phyloP scores from a whole-genome alignment of 1,140 invertebrate genomes.

The Neoseiulus cucumeris region DNA sequence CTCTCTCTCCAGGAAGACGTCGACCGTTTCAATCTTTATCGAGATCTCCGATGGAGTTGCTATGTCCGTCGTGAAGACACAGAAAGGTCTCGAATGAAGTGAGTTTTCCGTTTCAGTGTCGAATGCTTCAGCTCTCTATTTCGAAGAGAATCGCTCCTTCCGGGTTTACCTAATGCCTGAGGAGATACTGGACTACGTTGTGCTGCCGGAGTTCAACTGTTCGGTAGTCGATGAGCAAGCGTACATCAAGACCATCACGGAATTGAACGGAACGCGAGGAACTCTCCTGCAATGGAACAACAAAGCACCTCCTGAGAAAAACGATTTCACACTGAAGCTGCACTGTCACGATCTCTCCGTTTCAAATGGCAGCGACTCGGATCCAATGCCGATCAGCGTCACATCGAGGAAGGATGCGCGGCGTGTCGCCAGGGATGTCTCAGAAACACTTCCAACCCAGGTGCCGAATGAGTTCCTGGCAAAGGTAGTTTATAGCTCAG shows the following conservation, averaged over 20 bases:
- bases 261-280: background rate
- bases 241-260: background rate
- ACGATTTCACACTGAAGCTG: background rate
- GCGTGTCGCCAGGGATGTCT: no score
- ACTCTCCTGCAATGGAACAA: background rate
- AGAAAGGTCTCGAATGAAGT: no score
- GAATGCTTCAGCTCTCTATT: background rate
- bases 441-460: no score
- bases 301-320: background rate
- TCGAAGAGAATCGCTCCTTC: background rate
- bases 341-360: background rate
- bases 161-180: background rate
- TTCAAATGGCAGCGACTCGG: no score
- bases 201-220: background rate
- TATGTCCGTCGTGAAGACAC: no score
- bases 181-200: background rate
- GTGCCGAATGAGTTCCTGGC: no score
- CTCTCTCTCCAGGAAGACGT: no score
- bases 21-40: no score
- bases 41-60: no score
- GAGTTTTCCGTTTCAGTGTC: background rate
- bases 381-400: no score
- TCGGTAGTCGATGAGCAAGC: background rate
- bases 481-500: no score
- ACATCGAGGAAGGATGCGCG: no score